phyloP scores from a whole-genome alignment of 2,888 invertebrate genomes.

The Xestia c-nigrum region DNA sequence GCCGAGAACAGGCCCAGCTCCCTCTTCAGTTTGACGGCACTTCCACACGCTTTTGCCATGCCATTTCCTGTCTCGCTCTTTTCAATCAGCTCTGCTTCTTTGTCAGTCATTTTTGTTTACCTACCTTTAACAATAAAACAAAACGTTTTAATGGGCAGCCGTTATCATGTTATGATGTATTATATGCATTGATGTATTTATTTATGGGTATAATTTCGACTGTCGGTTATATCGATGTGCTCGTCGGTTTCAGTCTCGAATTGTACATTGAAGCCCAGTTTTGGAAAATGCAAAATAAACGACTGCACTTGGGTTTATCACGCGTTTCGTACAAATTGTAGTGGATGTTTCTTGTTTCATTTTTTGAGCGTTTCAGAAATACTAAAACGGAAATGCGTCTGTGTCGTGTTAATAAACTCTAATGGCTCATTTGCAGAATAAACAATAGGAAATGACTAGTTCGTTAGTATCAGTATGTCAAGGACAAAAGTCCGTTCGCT shows the following conservation, averaged over 20 bases:
- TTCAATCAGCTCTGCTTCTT: slow-evolving; percentile 71
- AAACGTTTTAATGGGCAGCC: slow-evolving; percentile 19
- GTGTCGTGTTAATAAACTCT: slow-evolving; percentile 16
- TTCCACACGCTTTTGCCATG: slow-evolving; percentile 71
- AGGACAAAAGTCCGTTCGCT: slow-evolving; percentile 28
- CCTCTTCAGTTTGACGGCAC: slow-evolving; percentile 92
- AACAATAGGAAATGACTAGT: slow-evolving; percentile 35
- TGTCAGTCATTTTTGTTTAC: slow-evolving; percentile 74
- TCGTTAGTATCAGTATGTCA: slow-evolving; percentile 48
- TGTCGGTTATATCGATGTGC: slow-evolving; percentile 5
- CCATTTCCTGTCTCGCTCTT: slow-evolving; percentile 72
- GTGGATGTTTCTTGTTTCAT: background rate
- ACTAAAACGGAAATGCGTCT: slow-evolving; percentile 25
- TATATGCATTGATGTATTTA: slow-evolving; percentile 28
- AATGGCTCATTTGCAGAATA: slow-evolving; percentile 37
- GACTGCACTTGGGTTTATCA: background rate
- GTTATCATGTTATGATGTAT: slow-evolving; percentile 25
- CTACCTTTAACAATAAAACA: slow-evolving; percentile 73
- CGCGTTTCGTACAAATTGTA: background rate
- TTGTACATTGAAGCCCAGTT: slow-evolving; percentile 21
- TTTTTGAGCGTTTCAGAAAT: background rate
- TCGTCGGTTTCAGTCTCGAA: slow-evolving; percentile 18
- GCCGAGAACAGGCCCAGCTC: slow-evolving; percentile 95
- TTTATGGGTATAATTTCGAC: slow-evolving; percentile 14
- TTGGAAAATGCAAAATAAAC: slow-evolving; percentile 10